These are phyloP conservation scores for Thaumatotibia leucotreta DNA, from an alignment of 1,140 invertebrate genomes.

Conservation along the genomic window DNA sequence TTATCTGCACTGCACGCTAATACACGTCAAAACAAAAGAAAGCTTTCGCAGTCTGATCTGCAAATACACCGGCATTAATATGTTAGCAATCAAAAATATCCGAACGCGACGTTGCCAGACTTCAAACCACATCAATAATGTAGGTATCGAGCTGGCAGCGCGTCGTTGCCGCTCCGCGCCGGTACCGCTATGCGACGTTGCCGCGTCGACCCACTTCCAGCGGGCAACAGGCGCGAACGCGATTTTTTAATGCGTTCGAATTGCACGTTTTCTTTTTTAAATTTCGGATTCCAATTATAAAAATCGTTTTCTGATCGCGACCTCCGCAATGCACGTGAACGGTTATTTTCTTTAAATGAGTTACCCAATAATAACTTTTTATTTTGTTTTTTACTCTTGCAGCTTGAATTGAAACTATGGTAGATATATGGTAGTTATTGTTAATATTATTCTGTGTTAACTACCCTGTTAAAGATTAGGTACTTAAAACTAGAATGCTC, in stretches of 20 bases:
- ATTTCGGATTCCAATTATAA: slow-evolving; percentile 1
- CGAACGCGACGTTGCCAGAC: slow-evolving; percentile 28
- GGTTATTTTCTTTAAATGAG: too few relatives aligned
- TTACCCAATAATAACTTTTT: too few relatives aligned
- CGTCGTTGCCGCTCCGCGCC: slow-evolving; percentile 37
- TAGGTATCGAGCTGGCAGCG: slow-evolving; percentile 25
- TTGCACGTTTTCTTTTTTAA: slow-evolving; percentile 37
- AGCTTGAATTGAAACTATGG: too few relatives aligned
- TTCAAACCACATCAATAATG: slow-evolving; percentile 31
- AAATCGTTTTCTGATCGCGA: neutral
- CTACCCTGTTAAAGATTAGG: too few relatives aligned
- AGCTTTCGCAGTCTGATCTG: neutral
- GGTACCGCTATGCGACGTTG: slow-evolving; percentile 62
- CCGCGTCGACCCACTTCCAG: slow-evolving; percentile 51
- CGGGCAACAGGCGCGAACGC: slow-evolving; percentile 45
- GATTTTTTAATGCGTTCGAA: slow-evolving; percentile 46
- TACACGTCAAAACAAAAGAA: neutral
- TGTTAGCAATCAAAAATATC: slow-evolving; percentile 10
- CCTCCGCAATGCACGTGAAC: neutral
- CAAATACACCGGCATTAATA: slow-evolving; percentile 11
- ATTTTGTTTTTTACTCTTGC: too few relatives aligned
- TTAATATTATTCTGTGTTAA: too few relatives aligned
- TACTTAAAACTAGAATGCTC: too few relatives aligned
- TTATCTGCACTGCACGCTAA: neutral
- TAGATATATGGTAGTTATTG: too few relatives aligned